Conservation (phyloP, 2,113 vertebrate species). For the Arizona elegans region DNA sequence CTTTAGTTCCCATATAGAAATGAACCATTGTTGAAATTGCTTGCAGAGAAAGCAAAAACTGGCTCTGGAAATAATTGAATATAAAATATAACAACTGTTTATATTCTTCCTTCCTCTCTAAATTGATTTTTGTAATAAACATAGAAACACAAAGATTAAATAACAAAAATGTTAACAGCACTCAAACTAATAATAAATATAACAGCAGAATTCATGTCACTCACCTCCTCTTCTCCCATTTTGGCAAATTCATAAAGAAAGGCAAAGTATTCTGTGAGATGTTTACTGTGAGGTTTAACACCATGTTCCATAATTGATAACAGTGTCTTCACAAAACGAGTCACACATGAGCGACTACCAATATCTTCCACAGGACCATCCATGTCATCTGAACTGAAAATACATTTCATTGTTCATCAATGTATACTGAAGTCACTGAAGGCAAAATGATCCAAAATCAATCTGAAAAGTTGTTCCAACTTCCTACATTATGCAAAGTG, state of each 20-base stretch:
- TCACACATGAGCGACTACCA: conserved; percentile 95
- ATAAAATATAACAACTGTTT: conserved; percentile 33
- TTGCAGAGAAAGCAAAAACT: conserved; percentile 96
- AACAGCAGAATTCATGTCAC: conserved; percentile 5
- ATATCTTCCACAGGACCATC: conserved; percentile 97
- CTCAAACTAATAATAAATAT: neutral
- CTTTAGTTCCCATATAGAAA: conserved; percentile 99
- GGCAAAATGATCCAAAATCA: neutral
- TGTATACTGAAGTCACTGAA: neutral
- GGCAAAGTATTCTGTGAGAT: conserved; percentile 97
- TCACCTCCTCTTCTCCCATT: conserved; percentile 98
- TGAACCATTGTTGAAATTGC: conserved; percentile 99
- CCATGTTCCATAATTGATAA: conserved; percentile 98
- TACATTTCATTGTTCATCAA: neutral
- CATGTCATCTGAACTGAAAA: conserved; percentile 92
- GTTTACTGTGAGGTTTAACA: conserved; percentile 98
- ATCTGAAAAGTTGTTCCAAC: neutral
- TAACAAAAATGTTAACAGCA: neutral
- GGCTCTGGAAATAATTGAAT: conserved; percentile 78
- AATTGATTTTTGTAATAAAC: neutral
- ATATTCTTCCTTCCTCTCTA: neutral
- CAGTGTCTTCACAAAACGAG: conserved; percentile 94
- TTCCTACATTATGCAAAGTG: neutral
- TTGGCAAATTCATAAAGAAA: conserved; percentile 98
- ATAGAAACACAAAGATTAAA: neutral